Evolutionary conservation across 2,797 vertebrate species (phyloP), one percentile per base, ranked within the genome.

Genomic region (Coccyzus lansbergi): DNA sequence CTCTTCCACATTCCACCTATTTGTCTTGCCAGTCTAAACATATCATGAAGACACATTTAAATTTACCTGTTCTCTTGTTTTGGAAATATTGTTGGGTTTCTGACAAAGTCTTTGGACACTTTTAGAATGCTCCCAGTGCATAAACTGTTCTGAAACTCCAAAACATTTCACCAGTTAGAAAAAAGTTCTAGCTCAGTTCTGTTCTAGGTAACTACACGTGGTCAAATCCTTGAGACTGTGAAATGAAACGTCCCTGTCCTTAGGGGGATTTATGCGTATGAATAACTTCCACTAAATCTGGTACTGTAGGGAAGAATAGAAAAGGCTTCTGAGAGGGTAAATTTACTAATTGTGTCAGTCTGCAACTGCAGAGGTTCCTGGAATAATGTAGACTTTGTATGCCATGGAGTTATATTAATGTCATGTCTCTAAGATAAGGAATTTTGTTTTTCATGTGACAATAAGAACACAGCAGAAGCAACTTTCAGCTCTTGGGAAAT

Each of bases 1-100:
- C 4, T 38, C 17, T 56, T 75, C 20, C 15, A 15, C 3, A 18
- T 71, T 74, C 22, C 15, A 53, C 3, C 4, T 34, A 28, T 36
- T 78, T 67, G 19, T 29, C 13, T 52, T 55, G 34, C 13, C 3
- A 49, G 6, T 74, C 8, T 56, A 68, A 91, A 49, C 2, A 0
- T 65, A 31, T 21, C 14, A 63, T n/a, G 12, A 67, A 63, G 12
- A 51, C 1, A 17, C 0, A 0, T 2, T 44, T 60, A 33, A 8
- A 55, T 63, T 42, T 77, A 9, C 9, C 17, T 48, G 4, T n/a
- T 74, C 0, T 29, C 33, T 62, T 69, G 16, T 51, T 91, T 49
- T 67, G 11, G 24, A 81, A 74, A 67, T 44, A 26, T 59, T 64
- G 0, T n/a, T 74, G 2, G 1, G 2, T 77, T 72, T 78, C 24